A percentile compares a stretch with the other conserved stretches of the same genome.
These are phyloP conservation scores for Takifugu flavidus DNA, from an alignment of 2,113 vertebrate genomes.

Conservation along the genomic window DNA sequence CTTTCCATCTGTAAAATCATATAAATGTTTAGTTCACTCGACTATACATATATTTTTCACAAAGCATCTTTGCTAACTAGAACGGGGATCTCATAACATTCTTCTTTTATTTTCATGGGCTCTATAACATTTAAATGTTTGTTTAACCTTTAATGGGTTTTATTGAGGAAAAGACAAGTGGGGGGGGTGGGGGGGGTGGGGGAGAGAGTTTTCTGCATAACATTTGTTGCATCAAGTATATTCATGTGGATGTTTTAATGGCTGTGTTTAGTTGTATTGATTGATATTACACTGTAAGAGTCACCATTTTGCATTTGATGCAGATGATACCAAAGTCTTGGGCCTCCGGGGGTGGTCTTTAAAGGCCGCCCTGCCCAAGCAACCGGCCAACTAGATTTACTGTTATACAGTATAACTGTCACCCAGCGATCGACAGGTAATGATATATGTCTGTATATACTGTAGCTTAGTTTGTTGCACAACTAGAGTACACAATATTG, in stretches of 20 bases:
- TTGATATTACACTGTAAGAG: conserved; percentile 73
- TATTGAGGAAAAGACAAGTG: conserved; percentile 38
- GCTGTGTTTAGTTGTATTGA: conserved; percentile 74
- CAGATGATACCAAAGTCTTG: conserved; percentile 74
- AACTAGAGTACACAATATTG: conserved; percentile 67
- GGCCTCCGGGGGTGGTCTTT: conserved; percentile 40
- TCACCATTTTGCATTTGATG: conserved; percentile 62
- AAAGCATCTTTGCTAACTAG: conserved; percentile 60
- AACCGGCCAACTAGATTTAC: conserved; percentile 65
- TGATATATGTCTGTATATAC: conserved; percentile 74
- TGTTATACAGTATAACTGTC: conserved; percentile 76
- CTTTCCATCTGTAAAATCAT: conserved; percentile 69
- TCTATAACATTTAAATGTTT: conserved; percentile 72
- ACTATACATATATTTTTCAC: conserved; percentile 70
- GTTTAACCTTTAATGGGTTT: conserved; percentile 70
- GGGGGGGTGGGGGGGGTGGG: not conserved
- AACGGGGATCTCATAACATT: conserved; percentile 58
- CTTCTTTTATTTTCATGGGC: conserved; percentile 63
- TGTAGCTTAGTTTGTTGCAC: conserved; percentile 75
- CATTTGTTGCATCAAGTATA: conserved; percentile 74
- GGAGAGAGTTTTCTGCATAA: conserved; percentile 56
- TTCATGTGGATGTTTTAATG: conserved; percentile 76
- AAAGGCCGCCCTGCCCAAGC: conserved; percentile 62
- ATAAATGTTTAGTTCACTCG: conserved; percentile 72
- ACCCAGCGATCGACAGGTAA: conserved; percentile 65